phyloP scores from a whole-genome alignment of 2,888 invertebrate species.

The Mamestra brassicae region DNA sequence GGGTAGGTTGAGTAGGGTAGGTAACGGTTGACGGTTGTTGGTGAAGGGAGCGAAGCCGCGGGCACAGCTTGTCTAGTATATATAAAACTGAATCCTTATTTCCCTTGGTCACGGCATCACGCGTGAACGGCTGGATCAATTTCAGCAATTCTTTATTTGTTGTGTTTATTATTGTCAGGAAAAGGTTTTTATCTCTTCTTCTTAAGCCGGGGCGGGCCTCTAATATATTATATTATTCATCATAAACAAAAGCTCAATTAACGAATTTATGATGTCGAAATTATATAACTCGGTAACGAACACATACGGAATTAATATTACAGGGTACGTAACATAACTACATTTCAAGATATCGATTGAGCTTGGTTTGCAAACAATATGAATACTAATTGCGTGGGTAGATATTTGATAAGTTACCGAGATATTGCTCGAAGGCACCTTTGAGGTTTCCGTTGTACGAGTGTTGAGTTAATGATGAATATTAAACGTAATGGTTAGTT shows the following conservation, averaged over 20 bases:
- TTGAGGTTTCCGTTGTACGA: not conserved
- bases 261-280: not conserved
- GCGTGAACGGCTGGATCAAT: too few species aligned
- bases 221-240: not conserved
- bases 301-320: conserved; percentile 10
- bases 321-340: not conserved
- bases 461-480: not conserved
- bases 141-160: too few species aligned
- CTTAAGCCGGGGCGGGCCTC: too few species aligned
- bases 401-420: conserved; percentile 19
- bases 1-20: too few species aligned
- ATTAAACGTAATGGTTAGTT: not conserved
- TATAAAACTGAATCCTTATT: too few species aligned
- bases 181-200: too few species aligned
- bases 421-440: conserved; percentile 3
- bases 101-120: too few species aligned
- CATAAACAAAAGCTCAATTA: not conserved
- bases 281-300: conserved; percentile 9
- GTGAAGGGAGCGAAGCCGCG: too few species aligned
- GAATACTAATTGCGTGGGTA: conserved; percentile 25
- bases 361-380: conserved; percentile 29
- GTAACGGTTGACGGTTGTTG: too few species aligned
- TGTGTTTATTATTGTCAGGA: too few species aligned
- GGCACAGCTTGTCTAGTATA: too few species aligned
- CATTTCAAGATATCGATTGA: conserved; percentile 36